Percentiles rank a stretch among this genome's conserved stretches.
Evolutionary conservation across 2,113 vertebrate genomes (phyloP).

Genomic region (Dromaius novaehollandiae): DNA sequence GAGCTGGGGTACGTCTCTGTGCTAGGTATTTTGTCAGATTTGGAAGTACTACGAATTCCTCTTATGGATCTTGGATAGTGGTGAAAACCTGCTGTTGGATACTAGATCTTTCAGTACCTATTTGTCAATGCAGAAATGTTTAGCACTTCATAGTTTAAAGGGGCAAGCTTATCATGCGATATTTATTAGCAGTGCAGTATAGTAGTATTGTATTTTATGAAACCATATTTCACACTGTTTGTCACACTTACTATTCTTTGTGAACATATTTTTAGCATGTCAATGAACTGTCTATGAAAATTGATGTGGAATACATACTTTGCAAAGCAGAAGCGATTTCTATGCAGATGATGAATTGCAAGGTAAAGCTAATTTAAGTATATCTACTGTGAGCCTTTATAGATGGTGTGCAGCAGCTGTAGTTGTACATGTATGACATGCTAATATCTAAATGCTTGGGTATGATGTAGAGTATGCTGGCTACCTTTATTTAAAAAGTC

Average conservation of each 20-base stretch:
- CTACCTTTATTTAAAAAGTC: background rate
- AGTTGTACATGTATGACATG: background rate
- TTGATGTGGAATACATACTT: constrained; percentile 91
- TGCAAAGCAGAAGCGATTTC: constrained; percentile 92
- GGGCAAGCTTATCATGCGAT: background rate
- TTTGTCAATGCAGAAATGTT: background rate
- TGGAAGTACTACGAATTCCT: background rate
- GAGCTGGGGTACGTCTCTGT: background rate
- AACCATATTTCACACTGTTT: background rate
- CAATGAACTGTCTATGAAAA: constrained; percentile 97
- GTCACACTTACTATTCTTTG: constrained; percentile 30
- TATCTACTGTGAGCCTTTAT: background rate
- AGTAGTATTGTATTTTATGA: background rate
- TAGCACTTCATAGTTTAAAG: background rate
- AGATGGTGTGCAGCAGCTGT: background rate
- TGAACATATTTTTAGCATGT: constrained; percentile 87
- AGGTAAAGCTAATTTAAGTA: constrained; percentile 77
- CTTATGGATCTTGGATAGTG: background rate
- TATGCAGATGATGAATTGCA: constrained; percentile 91
- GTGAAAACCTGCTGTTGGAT: background rate
- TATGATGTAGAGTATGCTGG: background rate
- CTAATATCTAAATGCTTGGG: background rate
- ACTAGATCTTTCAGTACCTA: background rate
- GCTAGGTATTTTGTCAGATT: background rate
- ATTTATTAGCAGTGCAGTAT: background rate